Conservation (phyloP, 2,797 vertebrate genomes). For the Paguma larvata region DNA sequence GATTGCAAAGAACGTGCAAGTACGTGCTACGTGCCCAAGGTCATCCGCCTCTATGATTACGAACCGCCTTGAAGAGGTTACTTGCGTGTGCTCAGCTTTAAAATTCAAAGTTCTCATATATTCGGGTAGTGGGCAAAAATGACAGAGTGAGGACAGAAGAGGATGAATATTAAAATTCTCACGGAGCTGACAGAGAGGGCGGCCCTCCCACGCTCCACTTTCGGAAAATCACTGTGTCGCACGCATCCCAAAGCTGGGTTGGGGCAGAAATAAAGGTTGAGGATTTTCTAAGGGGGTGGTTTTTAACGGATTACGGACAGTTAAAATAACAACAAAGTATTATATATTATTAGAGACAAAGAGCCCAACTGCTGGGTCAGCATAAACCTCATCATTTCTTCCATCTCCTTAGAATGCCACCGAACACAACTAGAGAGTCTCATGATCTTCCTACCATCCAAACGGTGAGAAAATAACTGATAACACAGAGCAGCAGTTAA, state of each 20-base stretch:
- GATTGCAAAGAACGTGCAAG: not conserved
- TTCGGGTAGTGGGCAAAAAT: not conserved
- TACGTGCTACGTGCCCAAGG: not conserved
- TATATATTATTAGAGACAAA: not conserved
- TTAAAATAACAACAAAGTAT: not conserved
- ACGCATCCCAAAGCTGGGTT: not conserved
- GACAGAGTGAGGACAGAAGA: not conserved
- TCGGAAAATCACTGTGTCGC: not conserved
- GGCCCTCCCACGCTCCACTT: not conserved
- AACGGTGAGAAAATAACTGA: not conserved
- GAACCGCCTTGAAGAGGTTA: not conserved
- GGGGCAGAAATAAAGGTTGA: not conserved
- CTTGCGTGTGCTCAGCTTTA: not conserved
- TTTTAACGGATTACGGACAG: not conserved
- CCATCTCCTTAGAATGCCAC: not conserved
- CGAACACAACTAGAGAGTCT: not conserved
- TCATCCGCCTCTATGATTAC: not conserved
- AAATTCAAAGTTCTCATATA: constrained; percentile 28
- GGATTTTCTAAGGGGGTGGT: not conserved
- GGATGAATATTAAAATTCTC: not conserved
- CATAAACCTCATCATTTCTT: not conserved
- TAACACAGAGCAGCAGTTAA: not conserved
- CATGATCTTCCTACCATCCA: not conserved
- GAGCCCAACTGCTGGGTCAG: not conserved
- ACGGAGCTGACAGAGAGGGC: not conserved